These are phyloP conservation scores for Orthosia cruda DNA, from an alignment of 2,888 invertebrate species.

Conservation along the genomic window DNA sequence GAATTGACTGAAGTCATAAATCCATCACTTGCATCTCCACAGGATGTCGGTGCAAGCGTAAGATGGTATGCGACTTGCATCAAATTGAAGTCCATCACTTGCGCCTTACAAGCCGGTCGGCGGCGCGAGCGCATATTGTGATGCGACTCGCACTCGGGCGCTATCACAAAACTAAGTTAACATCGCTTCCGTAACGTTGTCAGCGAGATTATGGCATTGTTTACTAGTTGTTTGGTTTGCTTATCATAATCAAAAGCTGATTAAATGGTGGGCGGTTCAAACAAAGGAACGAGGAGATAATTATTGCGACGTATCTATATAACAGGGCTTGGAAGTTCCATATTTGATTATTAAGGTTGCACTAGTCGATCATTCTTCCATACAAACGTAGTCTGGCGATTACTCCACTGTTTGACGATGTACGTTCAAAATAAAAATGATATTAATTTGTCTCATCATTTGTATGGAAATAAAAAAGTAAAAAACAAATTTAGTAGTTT, in stretches of 20 bases:
- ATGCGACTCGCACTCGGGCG: constrained; percentile 42
- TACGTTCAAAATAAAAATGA: too few species aligned
- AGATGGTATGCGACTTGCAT: too few species aligned
- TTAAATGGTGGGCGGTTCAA: background rate
- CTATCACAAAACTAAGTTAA: constrained; percentile 52
- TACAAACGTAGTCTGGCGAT: too few species aligned
- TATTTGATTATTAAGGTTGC: background rate
- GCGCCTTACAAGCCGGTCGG: background rate
- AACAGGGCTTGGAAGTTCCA: background rate
- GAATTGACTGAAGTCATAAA: too few species aligned
- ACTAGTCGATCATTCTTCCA: too few species aligned
- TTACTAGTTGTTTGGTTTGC: constrained; percentile 26
- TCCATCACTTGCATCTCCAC: too few species aligned
- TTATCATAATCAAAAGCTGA: constrained; percentile 7
- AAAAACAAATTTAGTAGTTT: too few species aligned
- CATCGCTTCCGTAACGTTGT: constrained; percentile 52
- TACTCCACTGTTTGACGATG: too few species aligned
- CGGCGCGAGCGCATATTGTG: constrained; percentile 48
- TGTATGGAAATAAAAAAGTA: too few species aligned
- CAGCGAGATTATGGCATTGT: constrained; percentile 31
- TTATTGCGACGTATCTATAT: background rate
- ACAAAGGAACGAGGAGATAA: background rate
- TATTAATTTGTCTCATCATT: too few species aligned
- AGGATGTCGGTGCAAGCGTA: too few species aligned
- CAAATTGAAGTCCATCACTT: constrained; percentile 25